Percentiles rank a stretch among this genome's conserved stretches.
Conservation (phyloP, 2,888 invertebrate species). For the Neoscelio sp. region DNA sequence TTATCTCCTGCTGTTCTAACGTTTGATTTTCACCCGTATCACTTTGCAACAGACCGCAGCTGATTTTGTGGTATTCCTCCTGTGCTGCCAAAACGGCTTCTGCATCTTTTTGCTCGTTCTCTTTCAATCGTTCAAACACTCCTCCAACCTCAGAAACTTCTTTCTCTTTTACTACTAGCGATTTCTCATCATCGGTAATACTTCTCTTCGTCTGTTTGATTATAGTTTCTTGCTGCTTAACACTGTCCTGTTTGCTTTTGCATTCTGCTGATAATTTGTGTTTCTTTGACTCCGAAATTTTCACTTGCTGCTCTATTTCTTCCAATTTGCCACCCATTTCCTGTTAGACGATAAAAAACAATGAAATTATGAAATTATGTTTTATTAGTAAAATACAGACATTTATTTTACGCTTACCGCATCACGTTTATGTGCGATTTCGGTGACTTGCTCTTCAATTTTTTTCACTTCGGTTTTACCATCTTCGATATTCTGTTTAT, state of each 20-base stretch:
- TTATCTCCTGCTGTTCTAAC: constrained; percentile 94
- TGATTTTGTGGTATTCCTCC: constrained; percentile 92
- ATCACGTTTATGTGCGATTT: constrained; percentile 87
- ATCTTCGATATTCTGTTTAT: constrained; percentile 84
- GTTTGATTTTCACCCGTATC: constrained; percentile 92
- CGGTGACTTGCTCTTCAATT: constrained; percentile 86
- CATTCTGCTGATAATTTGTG: constrained; percentile 87
- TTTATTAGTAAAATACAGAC: neutral
- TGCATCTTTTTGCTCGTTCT: constrained; percentile 87
- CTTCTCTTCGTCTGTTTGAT: constrained; percentile 88
- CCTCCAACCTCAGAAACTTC: constrained; percentile 86
- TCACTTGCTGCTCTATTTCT: constrained; percentile 87
- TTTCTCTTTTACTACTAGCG: constrained; percentile 85
- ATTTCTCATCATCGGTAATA: constrained; percentile 87
- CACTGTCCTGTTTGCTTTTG: constrained; percentile 87
- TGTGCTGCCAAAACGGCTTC: constrained; percentile 90
- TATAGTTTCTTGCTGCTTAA: constrained; percentile 88
- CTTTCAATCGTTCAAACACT: constrained; percentile 88
- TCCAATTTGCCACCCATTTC: constrained; percentile 88
- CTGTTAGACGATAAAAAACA: constrained; percentile 80
- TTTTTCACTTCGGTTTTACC: constrained; percentile 84
- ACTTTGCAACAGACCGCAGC: constrained; percentile 91
- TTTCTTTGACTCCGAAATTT: constrained; percentile 87
- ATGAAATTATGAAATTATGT: neutral
- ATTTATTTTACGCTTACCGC: constrained; percentile 84